Base-by-base conservation (phyloP, 2,888 invertebrate species). In the Mythimna ferrago region DNA sequence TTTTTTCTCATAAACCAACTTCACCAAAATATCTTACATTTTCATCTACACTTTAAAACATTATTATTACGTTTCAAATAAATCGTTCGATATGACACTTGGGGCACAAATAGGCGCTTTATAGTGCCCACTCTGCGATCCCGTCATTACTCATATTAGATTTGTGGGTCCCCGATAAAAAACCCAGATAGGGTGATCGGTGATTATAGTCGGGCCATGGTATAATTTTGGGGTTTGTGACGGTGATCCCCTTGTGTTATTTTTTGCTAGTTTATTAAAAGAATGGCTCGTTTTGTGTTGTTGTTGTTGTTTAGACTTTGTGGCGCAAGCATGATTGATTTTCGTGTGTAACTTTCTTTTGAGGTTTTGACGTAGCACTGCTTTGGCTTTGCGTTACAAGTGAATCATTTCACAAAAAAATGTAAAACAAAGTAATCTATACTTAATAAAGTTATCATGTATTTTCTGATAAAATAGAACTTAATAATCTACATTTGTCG, bases 81-180 rank as follows among this genome's bases (percentile, higher is more conserved):
- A 91, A 89, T 88, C 87, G 70, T 85, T 26, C 83, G 81, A 79
- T 89, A 88, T 89, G 91, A 89, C 92, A 92, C 81, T 88, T 86
- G 87, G 87, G 88, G 81, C 76, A 66, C 86, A 91, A 92, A 92
- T 91, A 93, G 93, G 88, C 87, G 89, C 91, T 90, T 90, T 90
- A 88, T 84, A 87, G 87, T 81, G 82, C 86, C 89, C 81, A 89
- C 87, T 87, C 88, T 85, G 86, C 91, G 88, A 92, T 92, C 90
- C 94, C 89, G 88, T 94, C 94, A 94, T 94, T 94, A 94, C 92
- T 89, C 90, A 89, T 93, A 93, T 94, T 93, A 94, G 94, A 94
- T 94, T 92, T 93, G 94, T 93, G 93, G 93, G 84, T 68, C 84
- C 82, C 77, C 86, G 92, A 91, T 93, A 94, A 93, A 94, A 94